Base-by-base conservation (phyloP, 2,797 vertebrate genomes). In the Synaphobranchus kaupii region DNA sequence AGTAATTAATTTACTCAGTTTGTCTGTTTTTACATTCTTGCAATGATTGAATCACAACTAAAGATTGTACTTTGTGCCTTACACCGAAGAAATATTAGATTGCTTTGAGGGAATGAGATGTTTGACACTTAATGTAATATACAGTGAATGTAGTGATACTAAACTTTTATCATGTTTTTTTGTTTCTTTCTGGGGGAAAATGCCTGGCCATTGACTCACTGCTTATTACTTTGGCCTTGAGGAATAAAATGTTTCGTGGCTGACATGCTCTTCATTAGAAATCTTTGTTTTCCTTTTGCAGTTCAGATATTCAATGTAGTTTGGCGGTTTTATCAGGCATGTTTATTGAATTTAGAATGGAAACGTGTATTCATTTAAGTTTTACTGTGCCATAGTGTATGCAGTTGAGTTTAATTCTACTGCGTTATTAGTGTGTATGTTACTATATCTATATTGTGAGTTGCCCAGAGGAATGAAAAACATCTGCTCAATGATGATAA, bases 121-220 rank as follows among this genome's bases (percentile, higher is more conserved):
- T 28, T 68, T 68, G 22, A 28, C n/a, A 28, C 25, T 28, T 68
- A 68, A 63, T 63, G 15, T 71, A 15, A 76, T 76, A 76, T 31
- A 39, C 71, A 34, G 31, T 34, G 31, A 39, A 22, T 76, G 22
- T 34, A 9, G 63, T 68, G 63, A 8, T 68, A 28, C 63, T 68
- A 28, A 68, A 25, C 63, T 68, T 68, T 68, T 68, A 68, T 68
- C 63, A 28, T 68, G 63, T 68, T 68, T 68, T 58, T 58, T 56
- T 22, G 4, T 9, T 58, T 20, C 56, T 58, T 54, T 63, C 60
- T 63, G 60, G n/a, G 63, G 63, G 12, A 28, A 68, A 68, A 68
- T 68, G 25, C n/a, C 63, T 68, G 63, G 63, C n/a, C n/a, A 68
- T 28, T 28, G 25, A 68, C 25, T 68, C n/a, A 12, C 63, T 28